Base-by-base conservation (phyloP, 2,113 vertebrate species). In the Arizona elegans region DNA sequence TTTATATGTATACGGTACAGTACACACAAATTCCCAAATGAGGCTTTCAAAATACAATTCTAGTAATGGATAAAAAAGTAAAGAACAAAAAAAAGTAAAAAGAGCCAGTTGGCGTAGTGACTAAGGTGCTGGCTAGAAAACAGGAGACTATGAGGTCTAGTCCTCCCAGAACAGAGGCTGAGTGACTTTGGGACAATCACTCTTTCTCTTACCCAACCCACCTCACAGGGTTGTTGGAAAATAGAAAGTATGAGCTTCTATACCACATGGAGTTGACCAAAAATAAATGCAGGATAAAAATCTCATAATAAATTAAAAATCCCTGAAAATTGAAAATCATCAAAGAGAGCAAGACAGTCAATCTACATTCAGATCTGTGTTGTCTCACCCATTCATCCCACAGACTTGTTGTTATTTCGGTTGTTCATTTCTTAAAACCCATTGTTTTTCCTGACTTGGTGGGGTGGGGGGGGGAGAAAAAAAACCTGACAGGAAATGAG, bases 371-470 rank as follows among this genome's bases (percentile, higher is more conserved):
- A 58, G 87, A 21, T 12, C n/a, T 47, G 26, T 53, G 8, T 15
- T 12, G 54, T 19, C n/a, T 55, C 54, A 19, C 13, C 56, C 4
- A 33, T 53, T 81, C 65, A 43, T 52, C 90, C 75, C 75, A 62
- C 52, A 62, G 88, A 8, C 47, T 2, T 65, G 19, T 2, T 65
- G 19, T 86, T 53, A 47, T 87, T 65, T 87, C 15, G 17, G 13
- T 53, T 62, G 88, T 86, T 62, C n/a, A 54, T 43, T 90, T 89
- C 89, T 93, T 86, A 62, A 93, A 90, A 43, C 5, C 19, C 23
- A 17, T 43, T 87, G 75, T 29, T 38, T 33, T 21, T 21, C 54
- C 17, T 58, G 23, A 58, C 58, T 65, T 50, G 26, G 70, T 38
- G 7, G 8, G 8, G 54, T 2, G 1, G 3, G 0, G 8, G 54